phyloP scores from a whole-genome alignment of 2,888 invertebrate species.

The Dorcus hopei region DNA sequence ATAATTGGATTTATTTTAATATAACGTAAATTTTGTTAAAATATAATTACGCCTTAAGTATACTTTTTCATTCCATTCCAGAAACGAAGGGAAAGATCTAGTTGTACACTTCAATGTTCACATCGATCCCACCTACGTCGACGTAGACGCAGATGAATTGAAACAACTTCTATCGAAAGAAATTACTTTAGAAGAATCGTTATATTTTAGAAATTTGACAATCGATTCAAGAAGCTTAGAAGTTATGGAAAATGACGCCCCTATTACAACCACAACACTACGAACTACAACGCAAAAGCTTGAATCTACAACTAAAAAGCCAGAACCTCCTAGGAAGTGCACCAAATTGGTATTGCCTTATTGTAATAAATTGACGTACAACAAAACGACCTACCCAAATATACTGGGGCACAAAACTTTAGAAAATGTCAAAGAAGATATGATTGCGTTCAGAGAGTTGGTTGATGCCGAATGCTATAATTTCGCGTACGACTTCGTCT shows the following conservation, averaged over 20 bases:
- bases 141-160: slow-evolving; percentile 64
- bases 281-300: slow-evolving; percentile 45
- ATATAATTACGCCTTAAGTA: too few relatives aligned
- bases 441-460: slow-evolving; percentile 80
- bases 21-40: too few relatives aligned
- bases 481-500: slow-evolving; percentile 84
- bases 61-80: slow-evolving; percentile 38
- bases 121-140: slow-evolving; percentile 64
- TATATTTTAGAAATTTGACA: slow-evolving; percentile 62
- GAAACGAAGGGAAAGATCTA: slow-evolving; percentile 66
- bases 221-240: slow-evolving; percentile 64
- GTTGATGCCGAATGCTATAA: slow-evolving; percentile 88
- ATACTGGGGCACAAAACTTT: slow-evolving; percentile 62
- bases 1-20: too few relatives aligned
- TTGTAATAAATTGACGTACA: slow-evolving; percentile 72
- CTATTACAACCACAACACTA: slow-evolving; percentile 43
- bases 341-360: slow-evolving; percentile 63
- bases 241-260: slow-evolving; percentile 56
- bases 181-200: slow-evolving; percentile 55
- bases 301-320: slow-evolving; percentile 53
- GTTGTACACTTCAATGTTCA: slow-evolving; percentile 83
- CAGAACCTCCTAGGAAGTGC: slow-evolving; percentile 65
- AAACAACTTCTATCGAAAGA: slow-evolving; percentile 65
- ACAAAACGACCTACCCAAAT: slow-evolving; percentile 81
- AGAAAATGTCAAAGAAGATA: slow-evolving; percentile 67